Base-by-base conservation (phyloP, 2,888 invertebrate species). In the Eupelmus urozonus region DNA sequence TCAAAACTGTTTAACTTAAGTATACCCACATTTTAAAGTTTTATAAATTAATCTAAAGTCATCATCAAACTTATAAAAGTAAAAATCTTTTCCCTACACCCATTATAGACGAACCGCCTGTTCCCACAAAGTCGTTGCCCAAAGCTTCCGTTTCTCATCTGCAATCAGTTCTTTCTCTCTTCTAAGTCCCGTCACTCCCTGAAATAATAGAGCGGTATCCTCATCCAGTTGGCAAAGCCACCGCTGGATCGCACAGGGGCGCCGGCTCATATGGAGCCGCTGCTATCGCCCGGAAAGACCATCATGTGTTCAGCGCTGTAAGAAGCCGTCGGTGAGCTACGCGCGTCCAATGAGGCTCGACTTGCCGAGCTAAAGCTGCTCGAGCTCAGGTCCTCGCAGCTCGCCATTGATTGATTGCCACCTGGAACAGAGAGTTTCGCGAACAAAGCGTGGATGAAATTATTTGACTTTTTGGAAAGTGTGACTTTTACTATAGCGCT, bases 351-450 rank as follows among this genome's bases (percentile, higher is more conserved):
- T 0, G 95, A 96, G 16, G 95, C 94, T 71, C 95, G 93, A 85
- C 95, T 95, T 13, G 94, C 93, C 0, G 96, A 95, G 87, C 96
- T 96, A 85, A 96, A 95, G 89, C 96, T 96, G 89, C 96, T 96
- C 45, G 96, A 94, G 87, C 96, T 96, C 66, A 96, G 90, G 87
- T 96, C 96, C 87, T 96, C 96, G 81, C 87, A 89, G 80, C 90
- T 91, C 27, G 91, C 95, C 83, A 93, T 93, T 40, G 94, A 93
- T 72, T 92, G 92, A 85, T 92, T 92, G 59, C 92, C 92, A 82
- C 92, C 92, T 91, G 89, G 60, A 90, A 91, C 81, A 80, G 1
- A 45, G 7, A 45, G 18, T 53, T n/a, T n/a, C n/a, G n/a, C n/a
- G n/a, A n/a, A n/a, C n/a, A n/a, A 82, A 59, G 72, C 59, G 51